Base-by-base conservation (phyloP, 2,888 invertebrate species). In the Erynnis tages region DNA sequence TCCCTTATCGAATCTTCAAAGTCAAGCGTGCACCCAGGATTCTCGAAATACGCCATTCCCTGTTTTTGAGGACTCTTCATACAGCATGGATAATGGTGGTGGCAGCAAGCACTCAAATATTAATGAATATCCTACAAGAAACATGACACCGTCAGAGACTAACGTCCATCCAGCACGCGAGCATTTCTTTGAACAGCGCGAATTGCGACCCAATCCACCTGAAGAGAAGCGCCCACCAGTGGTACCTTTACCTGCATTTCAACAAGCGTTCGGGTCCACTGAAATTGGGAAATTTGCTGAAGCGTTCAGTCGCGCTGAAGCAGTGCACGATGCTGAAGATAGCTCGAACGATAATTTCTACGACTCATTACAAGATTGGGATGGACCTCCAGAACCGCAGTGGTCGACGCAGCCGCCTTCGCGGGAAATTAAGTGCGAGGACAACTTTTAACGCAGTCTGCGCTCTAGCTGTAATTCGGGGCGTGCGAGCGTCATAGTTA, bases 221-320 rank as follows among this genome's bases (percentile, higher is more conserved):
- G 75, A 76, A 55, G 82, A 82, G 55, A 82, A 82, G 56, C 76
- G 79, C 13, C 84, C 84, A 16, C 85, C 86, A 1, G 71, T 87
- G n/a, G 88, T 91, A 49, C 94, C 95, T 4, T 76, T 95, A 54
- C 95, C 95, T 4, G 95, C 95, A 37, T 96, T 96, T 72, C 95
- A 95, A 73, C 95, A 95, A 82, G 95, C 96, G 0, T 96, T 96
- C 73, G 96, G 96, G 17, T 94, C 95, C 19, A 96, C 96, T 16
- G 96, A 95, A 81, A 94, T 96, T 59, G 96, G 96, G n/a, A 92
- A 94, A 59, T 96, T 95, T 65, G 93, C 94, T 4, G 94, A 94
- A 68, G 93, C 92, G 45, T 94, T 94, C 73, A 91, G 91, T 55
- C 91, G 91, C 58, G 87, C 91, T 58, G 91, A 92, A 65, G 83